Percentiles rank a stretch among this genome's conserved stretches.
Conservation (phyloP, 2,888 invertebrate species). For the Cheilosia grossa region DNA sequence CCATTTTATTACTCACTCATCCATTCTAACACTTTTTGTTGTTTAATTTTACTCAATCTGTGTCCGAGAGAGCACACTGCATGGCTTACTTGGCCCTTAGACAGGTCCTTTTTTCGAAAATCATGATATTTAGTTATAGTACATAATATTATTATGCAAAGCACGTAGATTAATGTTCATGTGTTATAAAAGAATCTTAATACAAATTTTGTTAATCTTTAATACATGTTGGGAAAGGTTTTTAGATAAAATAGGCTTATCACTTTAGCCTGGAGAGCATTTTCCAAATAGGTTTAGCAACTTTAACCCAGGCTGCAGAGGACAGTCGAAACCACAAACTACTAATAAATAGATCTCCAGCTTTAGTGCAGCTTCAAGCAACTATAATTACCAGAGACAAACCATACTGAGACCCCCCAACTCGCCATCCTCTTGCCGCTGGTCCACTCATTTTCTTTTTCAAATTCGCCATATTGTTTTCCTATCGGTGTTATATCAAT, state of each 20-base stretch:
- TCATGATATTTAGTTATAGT: not conserved
- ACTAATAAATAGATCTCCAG: not conserved
- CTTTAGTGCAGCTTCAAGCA: no score
- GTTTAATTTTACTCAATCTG: constrained; percentile 35
- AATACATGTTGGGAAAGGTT: not conserved
- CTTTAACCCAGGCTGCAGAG: constrained; percentile 10
- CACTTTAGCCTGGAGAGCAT: not conserved
- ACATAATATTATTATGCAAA: not conserved
- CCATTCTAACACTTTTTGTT: constrained; percentile 9
- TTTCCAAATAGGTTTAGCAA: not conserved
- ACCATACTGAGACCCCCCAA: no score
- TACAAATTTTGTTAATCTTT: not conserved
- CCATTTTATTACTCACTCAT: constrained; percentile 37
- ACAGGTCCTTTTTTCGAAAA: constrained; percentile 34
- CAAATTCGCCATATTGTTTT: no score
- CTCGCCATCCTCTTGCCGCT: no score
- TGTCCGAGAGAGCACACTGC: constrained; percentile 84
- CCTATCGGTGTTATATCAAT: no score
- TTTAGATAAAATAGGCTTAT: not conserved
- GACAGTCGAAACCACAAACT: not conserved
- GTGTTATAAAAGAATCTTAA: not conserved
- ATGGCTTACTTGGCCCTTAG: constrained; percentile 80
- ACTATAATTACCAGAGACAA: no score
- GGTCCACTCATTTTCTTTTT: no score
- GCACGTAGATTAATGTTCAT: constrained; percentile 41